Evolutionary conservation across 2,113 vertebrate species (phyloP), one percentile per base, ranked within the genome.

Genomic region (Kryptolebias marmoratus): DNA sequence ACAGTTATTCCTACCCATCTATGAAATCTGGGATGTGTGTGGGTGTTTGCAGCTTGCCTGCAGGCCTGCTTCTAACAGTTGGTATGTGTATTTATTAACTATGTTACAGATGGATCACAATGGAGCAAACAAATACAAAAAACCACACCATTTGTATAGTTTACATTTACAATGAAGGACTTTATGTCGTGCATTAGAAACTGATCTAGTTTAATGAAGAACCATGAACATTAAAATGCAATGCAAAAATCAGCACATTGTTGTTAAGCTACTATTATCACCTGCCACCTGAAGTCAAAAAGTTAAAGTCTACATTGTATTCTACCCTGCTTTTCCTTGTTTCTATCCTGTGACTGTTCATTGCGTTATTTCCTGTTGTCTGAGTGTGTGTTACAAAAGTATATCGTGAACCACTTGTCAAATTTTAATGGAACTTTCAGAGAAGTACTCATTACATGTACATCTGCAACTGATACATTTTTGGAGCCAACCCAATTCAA

Each of bases 41-140:
- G 73, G 86, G 83, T 27, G 80, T 59, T 6, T 12, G 64, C 82
- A 67, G 82, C 72, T 71, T 55, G 79, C 79, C 30, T 52, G 27
- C 68, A 45, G 86, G 76, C 80, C 6, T 54, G 65, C 27, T 85
- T 58, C 50, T 30, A 54, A 68, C 65, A 70, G 76, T 68, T 75
- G 53, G 64, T 76, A 64, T 73, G 80, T 77, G 64, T 75, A 86
- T 86, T 82, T 86, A 70, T 36, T 52, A 79, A 80, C n/a, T 30
- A 50, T 47, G 60, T 65, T 60, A 8, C 55, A 53, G 45, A 64
- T 6, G 32, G 66, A 75, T 45, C 65, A 54, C 63, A 71, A 63
- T 48, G 14, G 69, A 71, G 68, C n/a, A 59, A 68, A 49, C 42
- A 22, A 42, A 32, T 32, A 47, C 44, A 22, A 55, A 14, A 50